These are phyloP conservation scores for Gryllus longicercus DNA, from an alignment of 2,888 invertebrate species.

Conservation along the genomic window DNA sequence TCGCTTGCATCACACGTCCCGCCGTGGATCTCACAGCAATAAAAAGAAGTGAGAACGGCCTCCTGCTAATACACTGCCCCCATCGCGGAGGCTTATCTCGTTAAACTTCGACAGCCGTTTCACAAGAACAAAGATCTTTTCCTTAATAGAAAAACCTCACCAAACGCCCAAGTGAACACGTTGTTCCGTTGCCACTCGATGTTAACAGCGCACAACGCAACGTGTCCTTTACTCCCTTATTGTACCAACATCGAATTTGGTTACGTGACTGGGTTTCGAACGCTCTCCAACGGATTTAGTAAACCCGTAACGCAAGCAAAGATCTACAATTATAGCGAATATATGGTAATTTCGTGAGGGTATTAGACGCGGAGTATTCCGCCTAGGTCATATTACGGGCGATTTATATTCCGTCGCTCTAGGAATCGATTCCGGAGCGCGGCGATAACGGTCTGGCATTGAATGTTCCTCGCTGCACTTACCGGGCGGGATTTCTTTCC, in stretches of 20 bases:
- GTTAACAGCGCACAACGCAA: neutral
- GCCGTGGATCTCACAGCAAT: neutral
- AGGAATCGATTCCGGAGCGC: no score
- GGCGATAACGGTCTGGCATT: no score
- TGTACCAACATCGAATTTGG: neutral
- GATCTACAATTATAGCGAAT: neutral
- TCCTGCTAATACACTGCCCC: neutral
- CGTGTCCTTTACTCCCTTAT: neutral
- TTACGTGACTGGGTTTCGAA: neutral
- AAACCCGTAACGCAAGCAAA: neutral
- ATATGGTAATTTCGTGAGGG: no score
- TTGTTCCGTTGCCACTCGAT: neutral
- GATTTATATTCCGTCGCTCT: no score
- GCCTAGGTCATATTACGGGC: no score
- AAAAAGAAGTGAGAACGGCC: neutral
- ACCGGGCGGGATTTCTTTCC: no score
- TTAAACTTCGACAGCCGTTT: neutral
- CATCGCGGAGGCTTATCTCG: neutral
- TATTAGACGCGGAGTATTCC: no score
- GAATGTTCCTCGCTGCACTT: no score
- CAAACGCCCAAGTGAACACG: neutral
- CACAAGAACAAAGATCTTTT: neutral
- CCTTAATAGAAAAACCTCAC: neutral
- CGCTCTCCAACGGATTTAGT: neutral
- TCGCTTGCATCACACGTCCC: neutral